Conservation (phyloP, 2,113 vertebrate species). For the Athene noctua region DNA sequence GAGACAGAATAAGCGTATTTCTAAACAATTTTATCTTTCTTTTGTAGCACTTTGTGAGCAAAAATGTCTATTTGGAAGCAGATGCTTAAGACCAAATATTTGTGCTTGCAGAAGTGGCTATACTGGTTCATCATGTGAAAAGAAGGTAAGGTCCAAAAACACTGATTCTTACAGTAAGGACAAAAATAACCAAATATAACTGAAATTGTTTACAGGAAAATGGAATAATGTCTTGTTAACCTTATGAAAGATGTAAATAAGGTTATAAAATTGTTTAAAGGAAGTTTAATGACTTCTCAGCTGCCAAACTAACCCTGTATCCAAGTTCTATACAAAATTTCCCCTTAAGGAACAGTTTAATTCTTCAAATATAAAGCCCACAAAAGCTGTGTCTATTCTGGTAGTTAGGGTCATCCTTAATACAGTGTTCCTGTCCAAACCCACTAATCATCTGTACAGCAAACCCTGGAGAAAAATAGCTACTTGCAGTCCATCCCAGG, state of each 20-base stretch:
- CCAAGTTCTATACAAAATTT: not conserved
- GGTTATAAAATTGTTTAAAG: not conserved
- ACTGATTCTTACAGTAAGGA: not conserved
- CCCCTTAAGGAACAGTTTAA: not conserved
- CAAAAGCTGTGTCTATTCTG: not conserved
- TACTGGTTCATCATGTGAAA: constrained; percentile 61
- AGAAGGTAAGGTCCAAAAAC: constrained; percentile 50
- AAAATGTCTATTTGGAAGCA: constrained; percentile 69
- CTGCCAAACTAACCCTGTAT: not conserved
- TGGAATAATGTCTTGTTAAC: not conserved
- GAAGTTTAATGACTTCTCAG: not conserved
- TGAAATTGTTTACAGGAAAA: not conserved
- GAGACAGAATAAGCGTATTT: not conserved
- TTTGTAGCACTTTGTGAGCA: constrained; percentile 59
- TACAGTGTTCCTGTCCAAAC: not conserved
- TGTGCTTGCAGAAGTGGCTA: constrained; percentile 75
- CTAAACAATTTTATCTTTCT: not conserved
- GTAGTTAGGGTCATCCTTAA: not conserved
- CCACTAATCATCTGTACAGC: not conserved
- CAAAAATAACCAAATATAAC: not conserved
- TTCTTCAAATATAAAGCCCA: not conserved
- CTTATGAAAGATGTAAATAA: not conserved
- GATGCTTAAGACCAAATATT: constrained; percentile 73
- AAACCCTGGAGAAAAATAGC: not conserved
- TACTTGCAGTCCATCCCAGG: not conserved